Evolutionary conservation across 2,113 vertebrate genomes (phyloP), one percentile per base, ranked within the genome.

Genomic region (Craseonycteris thonglongyai): DNA sequence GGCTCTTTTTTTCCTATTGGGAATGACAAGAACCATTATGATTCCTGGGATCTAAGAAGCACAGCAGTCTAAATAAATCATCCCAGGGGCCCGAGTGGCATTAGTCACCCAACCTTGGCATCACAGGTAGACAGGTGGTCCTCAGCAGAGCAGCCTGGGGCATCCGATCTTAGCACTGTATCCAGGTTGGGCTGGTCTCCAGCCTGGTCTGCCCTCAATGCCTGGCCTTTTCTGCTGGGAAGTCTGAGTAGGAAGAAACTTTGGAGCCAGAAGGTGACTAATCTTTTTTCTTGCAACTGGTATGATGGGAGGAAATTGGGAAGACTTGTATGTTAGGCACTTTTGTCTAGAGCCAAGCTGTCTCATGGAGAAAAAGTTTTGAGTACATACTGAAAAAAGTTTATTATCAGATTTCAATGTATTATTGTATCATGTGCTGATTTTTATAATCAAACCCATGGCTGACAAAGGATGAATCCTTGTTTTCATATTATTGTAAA

Each of bases 401-500:
- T n/a, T 45, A 76, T 74, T 71, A 47, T 61, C 79, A 33, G 88
- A 75, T 94, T 95, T 96, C 76, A 56, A 59, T 93, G 58, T 94
- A 30, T 86, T 91, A 22, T 65, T 80, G 54, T 96, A 83, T 91
- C 49, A 47, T 74, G 71, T 81, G 69, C 68, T 92, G 51, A 12
- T 78, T 92, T 92, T 88, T 78, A 38, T 56, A 82, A 93, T 51
- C 28, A 61, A 61, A 40, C 35, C 49, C 59, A 3, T 85, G 71
- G 94, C 47, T 95, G 92, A 26, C 54, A 87, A 88, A 96, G 72
- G 51, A 76, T 10, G 51, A 42, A 35, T 76, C 38, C n/a, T 13
- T 88, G 80, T 85, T 89, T 63, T 21, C 91, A 21, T 92, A 63
- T 65, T 51, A n/a, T n/a, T 97, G 82, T 96, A 91, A 94, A 85